These are phyloP conservation scores for Paradoxurus hermaphroditus DNA, from an alignment of 2,113 vertebrate genomes.

Conservation along the genomic window DNA sequence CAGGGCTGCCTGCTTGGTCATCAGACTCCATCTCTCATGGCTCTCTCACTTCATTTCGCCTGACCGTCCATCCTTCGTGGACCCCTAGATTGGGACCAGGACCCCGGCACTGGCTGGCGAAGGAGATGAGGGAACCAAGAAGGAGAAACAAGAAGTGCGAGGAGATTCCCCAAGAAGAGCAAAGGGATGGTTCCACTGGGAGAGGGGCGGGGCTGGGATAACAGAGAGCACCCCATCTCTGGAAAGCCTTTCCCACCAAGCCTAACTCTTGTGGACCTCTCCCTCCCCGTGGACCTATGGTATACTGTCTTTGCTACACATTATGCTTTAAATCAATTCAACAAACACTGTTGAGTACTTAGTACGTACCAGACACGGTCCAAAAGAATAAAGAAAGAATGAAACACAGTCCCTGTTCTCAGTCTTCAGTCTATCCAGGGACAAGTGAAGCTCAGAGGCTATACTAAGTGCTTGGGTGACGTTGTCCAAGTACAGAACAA, in stretches of 20 bases:
- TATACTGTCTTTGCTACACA: not conserved
- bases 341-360: not conserved
- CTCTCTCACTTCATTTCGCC: no score
- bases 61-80: no score
- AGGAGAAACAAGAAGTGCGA: not conserved
- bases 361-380: no score
- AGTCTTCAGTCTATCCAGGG: not conserved
- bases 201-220: not conserved
- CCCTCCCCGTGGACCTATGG: not conserved
- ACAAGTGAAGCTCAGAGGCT: not conserved
- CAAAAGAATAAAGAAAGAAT: not conserved
- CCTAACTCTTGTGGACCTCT: not conserved
- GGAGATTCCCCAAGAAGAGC: no score
- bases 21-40: no score
- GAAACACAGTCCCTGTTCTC: not conserved
- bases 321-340: not conserved
- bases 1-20: no score
- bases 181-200: not conserved
- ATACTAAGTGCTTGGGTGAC: not conserved
- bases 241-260: not conserved
- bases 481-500: not conserved
- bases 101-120: not conserved
- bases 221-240: fast-evolving
- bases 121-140: not conserved
- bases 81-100: no score